These are phyloP conservation scores for Xenus cinereus DNA, from an alignment of 2,113 vertebrate species.

Conservation along the genomic window DNA sequence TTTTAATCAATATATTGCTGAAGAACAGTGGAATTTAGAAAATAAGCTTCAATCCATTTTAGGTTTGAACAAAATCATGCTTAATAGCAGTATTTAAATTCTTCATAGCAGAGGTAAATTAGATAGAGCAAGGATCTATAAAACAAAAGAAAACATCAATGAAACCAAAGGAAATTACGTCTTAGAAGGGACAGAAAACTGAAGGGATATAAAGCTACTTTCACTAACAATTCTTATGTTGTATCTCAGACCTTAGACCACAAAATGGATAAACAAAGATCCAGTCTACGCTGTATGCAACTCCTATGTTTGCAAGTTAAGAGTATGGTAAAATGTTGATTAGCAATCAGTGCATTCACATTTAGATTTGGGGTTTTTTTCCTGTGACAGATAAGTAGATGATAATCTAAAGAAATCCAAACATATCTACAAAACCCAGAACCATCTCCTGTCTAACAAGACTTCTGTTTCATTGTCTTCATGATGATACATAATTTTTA, in stretches of 20 bases:
- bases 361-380: not conserved
- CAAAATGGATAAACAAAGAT: not conserved
- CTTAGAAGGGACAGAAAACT: not conserved
- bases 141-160: not conserved
- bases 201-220: not conserved
- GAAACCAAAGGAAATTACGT: not conserved
- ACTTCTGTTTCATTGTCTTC: not conserved
- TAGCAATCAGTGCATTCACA: not conserved
- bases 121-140: not conserved
- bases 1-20: not conserved
- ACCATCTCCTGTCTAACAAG: not conserved
- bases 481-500: not conserved
- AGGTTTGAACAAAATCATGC: not conserved
- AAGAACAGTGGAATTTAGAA: not conserved
- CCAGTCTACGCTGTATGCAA: not conserved
- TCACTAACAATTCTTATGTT: not conserved
- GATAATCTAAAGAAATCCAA: not conserved
- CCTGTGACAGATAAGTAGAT: not conserved
- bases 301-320: not conserved
- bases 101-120: not conserved
- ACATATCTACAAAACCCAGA: not conserved
- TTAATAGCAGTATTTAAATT: not conserved
- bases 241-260: not conserved
- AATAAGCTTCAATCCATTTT: not conserved
- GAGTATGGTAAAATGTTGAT: not conserved